Percentiles rank a stretch among this genome's conserved stretches.
Evolutionary conservation across 2,113 vertebrate species (phyloP).

Genomic region (Boulengeromyrus knoepffleri): DNA sequence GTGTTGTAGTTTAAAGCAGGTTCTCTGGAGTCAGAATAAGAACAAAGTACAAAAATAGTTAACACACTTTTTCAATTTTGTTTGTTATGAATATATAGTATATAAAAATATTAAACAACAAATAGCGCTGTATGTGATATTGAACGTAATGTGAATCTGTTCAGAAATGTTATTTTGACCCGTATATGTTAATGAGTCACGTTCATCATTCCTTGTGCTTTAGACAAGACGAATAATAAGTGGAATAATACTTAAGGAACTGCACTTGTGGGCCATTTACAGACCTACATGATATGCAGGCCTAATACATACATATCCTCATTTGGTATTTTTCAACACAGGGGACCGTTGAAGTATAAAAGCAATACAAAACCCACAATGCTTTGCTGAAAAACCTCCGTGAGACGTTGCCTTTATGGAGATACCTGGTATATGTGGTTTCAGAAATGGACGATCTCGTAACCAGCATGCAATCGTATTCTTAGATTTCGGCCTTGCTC

Average conservation of each 20-base stretch:
- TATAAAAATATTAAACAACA: background rate
- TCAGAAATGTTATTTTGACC: background rate
- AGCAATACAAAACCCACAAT: constrained; percentile 48
- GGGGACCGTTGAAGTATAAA: background rate
- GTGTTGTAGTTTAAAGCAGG: background rate
- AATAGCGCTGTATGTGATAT: background rate
- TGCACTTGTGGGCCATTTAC: background rate
- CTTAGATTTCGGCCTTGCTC: background rate
- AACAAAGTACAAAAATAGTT: background rate
- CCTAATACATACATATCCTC: background rate
- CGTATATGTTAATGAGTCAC: background rate
- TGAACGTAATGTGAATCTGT: background rate
- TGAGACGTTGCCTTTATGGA: background rate
- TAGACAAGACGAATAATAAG: background rate
- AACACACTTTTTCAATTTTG: background rate
- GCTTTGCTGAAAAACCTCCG: background rate
- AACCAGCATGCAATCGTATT: constrained; percentile 5
- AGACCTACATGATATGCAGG: background rate
- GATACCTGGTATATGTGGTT: background rate
- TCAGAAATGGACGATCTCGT: background rate
- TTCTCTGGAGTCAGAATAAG: background rate
- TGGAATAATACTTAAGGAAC: background rate
- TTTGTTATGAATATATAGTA: background rate
- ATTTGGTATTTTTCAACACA: background rate
- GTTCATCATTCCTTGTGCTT: background rate